Percentiles rank a stretch among this genome's conserved stretches.
Conservation (phyloP, 2,888 invertebrate species). For the Caenorhabditis plicata region DNA sequence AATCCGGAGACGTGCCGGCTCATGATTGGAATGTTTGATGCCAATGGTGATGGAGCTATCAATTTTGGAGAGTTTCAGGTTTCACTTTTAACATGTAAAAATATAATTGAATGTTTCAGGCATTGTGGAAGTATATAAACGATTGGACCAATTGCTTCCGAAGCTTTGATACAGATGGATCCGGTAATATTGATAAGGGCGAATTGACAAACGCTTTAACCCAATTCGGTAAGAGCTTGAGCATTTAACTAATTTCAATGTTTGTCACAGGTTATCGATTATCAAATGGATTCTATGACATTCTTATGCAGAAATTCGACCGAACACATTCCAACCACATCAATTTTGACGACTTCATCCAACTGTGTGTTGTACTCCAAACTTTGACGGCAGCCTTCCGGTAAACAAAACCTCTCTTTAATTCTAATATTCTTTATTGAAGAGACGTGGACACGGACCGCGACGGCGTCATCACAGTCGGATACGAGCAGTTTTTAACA, state of each 20-base stretch:
- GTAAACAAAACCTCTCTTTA: conserved; percentile 5
- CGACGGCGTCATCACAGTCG: conserved; percentile 77
- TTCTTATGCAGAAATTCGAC: conserved; percentile 88
- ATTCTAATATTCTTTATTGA: conserved; percentile 8
- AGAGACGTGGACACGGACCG: conserved; percentile 76
- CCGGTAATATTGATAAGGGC: conserved; percentile 82
- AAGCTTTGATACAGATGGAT: conserved; percentile 86
- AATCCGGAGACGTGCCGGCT: conserved; percentile 94
- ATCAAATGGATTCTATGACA: conserved; percentile 79
- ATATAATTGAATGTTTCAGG: conserved; percentile 60
- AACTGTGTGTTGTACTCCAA: conserved; percentile 73
- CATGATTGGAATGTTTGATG: conserved; percentile 98
- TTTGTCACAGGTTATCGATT: conserved; percentile 72
- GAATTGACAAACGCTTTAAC: conserved; percentile 88
- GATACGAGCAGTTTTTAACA: conserved; percentile 85
- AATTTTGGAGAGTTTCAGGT: conserved; percentile 88
- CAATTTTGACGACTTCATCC: conserved; percentile 96
- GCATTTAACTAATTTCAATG: background rate
- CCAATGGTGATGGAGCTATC: conserved; percentile 83
- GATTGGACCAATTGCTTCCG: conserved; percentile 96
- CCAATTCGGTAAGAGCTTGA: conserved; percentile 72
- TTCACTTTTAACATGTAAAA: background rate
- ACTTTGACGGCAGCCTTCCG: conserved; percentile 78
- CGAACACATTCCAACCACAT: conserved; percentile 85
- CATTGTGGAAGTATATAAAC: conserved; percentile 94